Evolutionary conservation across 1,140 invertebrate genomes (phyloP).

Genomic region (Drosophila seguyi): DNA sequence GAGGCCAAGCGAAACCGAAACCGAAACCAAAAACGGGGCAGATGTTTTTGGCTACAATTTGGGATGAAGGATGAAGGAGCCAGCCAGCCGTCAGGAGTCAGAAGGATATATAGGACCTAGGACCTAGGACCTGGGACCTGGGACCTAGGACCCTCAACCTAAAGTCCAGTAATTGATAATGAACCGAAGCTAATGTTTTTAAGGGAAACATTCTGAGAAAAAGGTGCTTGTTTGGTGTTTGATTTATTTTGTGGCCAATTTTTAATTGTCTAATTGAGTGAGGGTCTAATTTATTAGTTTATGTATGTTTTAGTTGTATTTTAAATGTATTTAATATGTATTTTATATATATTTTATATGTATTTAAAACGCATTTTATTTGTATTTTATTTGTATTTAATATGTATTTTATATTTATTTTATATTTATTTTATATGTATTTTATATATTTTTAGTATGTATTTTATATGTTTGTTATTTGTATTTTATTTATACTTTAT

Average conservation of each 20-base stretch:
- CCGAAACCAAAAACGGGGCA: slow-evolving; percentile 45
- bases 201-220: not conserved
- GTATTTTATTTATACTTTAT: not conserved
- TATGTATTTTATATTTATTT: too few species aligned
- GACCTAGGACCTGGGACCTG: not conserved
- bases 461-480: too few species aligned
- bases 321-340: not conserved
- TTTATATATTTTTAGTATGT: too few species aligned
- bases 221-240: not conserved
- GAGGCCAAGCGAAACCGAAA: slow-evolving; percentile 40
- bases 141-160: not conserved
- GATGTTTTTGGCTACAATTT: slow-evolving; percentile 64
- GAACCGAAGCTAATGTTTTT: not conserved
- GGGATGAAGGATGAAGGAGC: not conserved
- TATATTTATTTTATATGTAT: too few species aligned
- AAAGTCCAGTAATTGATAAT: not conserved
- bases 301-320: too few species aligned
- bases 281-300: not conserved
- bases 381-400: not conserved
- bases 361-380: too few species aligned
- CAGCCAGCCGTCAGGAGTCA: not conserved
- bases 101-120: not conserved
- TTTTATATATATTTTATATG: not conserved
- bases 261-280: slow-evolving; percentile 5
- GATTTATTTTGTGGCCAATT: not conserved